Percentiles rank a stretch among this genome's conserved stretches.
These are phyloP conservation scores for Pteropus alecto DNA, from an alignment of 2,113 vertebrate species.

Conservation along the genomic window DNA sequence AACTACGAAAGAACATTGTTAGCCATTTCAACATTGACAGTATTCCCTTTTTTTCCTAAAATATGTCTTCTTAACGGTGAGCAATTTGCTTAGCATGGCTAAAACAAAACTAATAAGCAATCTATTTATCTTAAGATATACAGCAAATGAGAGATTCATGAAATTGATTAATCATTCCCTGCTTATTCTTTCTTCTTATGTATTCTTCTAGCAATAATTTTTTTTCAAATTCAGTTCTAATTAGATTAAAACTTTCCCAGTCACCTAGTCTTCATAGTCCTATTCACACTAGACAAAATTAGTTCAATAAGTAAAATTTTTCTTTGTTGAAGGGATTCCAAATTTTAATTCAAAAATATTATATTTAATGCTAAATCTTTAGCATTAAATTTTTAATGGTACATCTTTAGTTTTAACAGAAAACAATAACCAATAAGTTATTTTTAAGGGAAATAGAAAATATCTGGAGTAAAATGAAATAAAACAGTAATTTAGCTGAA, in stretches of 20 bases:
- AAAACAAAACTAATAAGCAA: neutral
- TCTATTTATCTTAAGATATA: neutral
- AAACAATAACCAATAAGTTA: neutral
- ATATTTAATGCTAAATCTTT: neutral
- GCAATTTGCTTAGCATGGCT: neutral
- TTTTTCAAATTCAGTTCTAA: neutral
- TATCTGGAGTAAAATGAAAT: neutral
- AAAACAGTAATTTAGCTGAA: neutral
- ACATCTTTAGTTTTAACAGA: neutral
- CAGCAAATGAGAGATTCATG: neutral
- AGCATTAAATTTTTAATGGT: neutral
- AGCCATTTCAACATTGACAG: neutral
- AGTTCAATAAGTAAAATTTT: neutral
- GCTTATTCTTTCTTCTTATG: neutral
- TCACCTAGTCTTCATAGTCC: neutral
- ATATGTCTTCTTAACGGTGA: neutral
- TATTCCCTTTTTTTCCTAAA: neutral
- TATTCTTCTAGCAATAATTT: neutral
- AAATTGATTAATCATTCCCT: neutral
- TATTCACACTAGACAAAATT: neutral
- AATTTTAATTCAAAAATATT: neutral
- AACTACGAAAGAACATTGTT: neutral
- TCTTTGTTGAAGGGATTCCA: neutral
- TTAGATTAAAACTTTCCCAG: neutral
- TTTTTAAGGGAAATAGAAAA: neutral